Conservation (phyloP, 1,140 invertebrate genomes). For the Pollicipes pollicipes region DNA sequence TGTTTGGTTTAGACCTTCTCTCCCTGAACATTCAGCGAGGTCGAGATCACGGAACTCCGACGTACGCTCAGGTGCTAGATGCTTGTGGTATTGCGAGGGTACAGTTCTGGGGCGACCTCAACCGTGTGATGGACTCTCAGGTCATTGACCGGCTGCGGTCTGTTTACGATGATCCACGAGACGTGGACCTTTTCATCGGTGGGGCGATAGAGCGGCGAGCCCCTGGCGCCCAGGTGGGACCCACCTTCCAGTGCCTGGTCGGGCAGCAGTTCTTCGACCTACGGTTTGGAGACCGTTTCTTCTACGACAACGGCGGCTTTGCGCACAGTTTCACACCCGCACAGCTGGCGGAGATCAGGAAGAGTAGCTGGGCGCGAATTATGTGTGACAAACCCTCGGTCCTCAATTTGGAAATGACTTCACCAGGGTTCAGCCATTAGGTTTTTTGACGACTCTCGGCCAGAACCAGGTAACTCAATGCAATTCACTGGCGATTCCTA, state of each 20-base stretch:
- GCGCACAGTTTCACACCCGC: neutral
- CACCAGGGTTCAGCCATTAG: constrained; percentile 32
- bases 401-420: constrained; percentile 26
- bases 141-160: constrained; percentile 35
- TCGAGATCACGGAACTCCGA: constrained; percentile 22
- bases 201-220: constrained; percentile 26
- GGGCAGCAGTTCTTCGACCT: too few relatives aligned
- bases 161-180: constrained; percentile 58
- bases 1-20: constrained; percentile 13
- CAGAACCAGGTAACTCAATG: neutral
- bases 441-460: constrained; percentile 23
- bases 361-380: constrained; percentile 33
- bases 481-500: neutral
- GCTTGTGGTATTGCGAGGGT: constrained; percentile 13
- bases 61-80: constrained; percentile 20
- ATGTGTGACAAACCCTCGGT: constrained; percentile 39
- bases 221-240: constrained; percentile 21
- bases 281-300: too few relatives aligned
- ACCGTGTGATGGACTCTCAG: constrained; percentile 5
- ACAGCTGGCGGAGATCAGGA: constrained; percentile 31
- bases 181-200: constrained; percentile 87
- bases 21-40: constrained; percentile 40
- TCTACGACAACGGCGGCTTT: too few relatives aligned
- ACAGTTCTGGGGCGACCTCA: constrained; percentile 10
- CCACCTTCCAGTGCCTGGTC: too few relatives aligned